phyloP scores from a whole-genome alignment of 1,140 invertebrate genomes.

The Dryas iulia region DNA sequence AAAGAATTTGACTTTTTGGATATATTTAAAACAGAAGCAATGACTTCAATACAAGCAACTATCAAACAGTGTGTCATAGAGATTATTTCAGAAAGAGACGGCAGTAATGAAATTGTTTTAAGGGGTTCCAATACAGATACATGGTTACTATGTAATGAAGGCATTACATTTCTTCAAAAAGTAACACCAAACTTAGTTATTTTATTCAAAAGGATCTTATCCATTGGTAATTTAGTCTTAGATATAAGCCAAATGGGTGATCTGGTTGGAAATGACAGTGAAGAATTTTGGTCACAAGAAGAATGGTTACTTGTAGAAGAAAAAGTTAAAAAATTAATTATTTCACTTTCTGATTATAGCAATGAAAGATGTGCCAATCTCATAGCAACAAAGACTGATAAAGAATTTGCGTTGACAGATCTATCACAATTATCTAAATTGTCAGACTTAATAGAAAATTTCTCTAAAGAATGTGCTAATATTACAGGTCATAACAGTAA shows the following conservation, averaged over 20 bases:
- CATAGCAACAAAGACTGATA: slow-evolving; percentile 87
- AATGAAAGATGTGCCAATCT: slow-evolving; percentile 94
- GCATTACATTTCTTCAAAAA: slow-evolving; percentile 88
- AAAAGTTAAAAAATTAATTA: slow-evolving; percentile 89
- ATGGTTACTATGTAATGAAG: slow-evolving; percentile 86
- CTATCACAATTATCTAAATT: slow-evolving; percentile 90
- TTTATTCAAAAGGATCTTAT: slow-evolving; percentile 83
- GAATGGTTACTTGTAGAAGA: slow-evolving; percentile 85
- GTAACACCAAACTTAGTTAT: slow-evolving; percentile 86
- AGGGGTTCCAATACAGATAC: slow-evolving; percentile 85
- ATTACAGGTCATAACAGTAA: slow-evolving; percentile 90
- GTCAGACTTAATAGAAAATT: slow-evolving; percentile 88
- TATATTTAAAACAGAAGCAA: slow-evolving; percentile 93
- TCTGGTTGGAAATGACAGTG: slow-evolving; percentile 81
- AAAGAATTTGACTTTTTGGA: slow-evolving; percentile 94
- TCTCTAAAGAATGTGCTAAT: slow-evolving; percentile 87
- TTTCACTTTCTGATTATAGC: slow-evolving; percentile 92
- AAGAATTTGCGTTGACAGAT: slow-evolving; percentile 84
- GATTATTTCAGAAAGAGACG: slow-evolving; percentile 85
- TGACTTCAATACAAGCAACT: slow-evolving; percentile 92
- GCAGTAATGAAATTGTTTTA: slow-evolving; percentile 83
- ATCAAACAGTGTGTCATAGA: slow-evolving; percentile 94
- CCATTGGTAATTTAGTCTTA: slow-evolving; percentile 87
- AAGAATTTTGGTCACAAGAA: slow-evolving; percentile 85
- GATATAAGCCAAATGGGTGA: slow-evolving; percentile 79